These are phyloP conservation scores for Caenorhabditis angaria DNA, from an alignment of 2,888 invertebrate genomes.

Conservation along the genomic window DNA sequence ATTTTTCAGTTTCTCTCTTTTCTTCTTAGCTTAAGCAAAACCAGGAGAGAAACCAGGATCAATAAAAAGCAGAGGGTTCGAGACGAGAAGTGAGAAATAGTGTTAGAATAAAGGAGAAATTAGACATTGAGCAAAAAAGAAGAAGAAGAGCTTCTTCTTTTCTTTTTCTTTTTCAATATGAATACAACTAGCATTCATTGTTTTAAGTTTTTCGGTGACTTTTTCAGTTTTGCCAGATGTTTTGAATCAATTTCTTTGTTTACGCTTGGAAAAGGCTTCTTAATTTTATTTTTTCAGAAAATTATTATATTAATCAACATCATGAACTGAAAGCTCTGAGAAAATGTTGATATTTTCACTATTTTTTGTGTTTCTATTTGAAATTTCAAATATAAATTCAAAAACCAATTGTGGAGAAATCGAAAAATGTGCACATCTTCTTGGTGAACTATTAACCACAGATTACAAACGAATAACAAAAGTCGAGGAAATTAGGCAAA, in stretches of 20 bases:
- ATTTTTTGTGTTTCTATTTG: no score
- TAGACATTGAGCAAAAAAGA: slow-evolving; percentile 7
- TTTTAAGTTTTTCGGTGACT: slow-evolving; percentile 11
- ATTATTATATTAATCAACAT: not conserved
- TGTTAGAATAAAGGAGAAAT: slow-evolving; percentile 3
- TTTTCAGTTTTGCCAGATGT: slow-evolving; percentile 9
- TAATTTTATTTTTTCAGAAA: not conserved
- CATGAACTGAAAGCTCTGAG: no score
- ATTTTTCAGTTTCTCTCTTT: slow-evolving; percentile 26
- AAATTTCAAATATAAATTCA: no score
- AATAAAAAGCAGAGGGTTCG: slow-evolving; percentile 7
- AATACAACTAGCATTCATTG: slow-evolving; percentile 5
- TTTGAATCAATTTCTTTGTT: slow-evolving; percentile 17
- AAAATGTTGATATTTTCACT: no score
- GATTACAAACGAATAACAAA: slow-evolving; percentile 59
- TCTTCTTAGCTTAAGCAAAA: slow-evolving; percentile 5
- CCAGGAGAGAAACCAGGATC: slow-evolving; percentile 5
- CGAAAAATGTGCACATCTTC: slow-evolving; percentile 51
- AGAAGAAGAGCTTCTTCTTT: slow-evolving; percentile 17
- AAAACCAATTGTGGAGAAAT: slow-evolving; percentile 15
- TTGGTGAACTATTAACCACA: slow-evolving; percentile 55
- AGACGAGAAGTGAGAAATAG: slow-evolving; percentile 1
- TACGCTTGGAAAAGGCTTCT: not conserved
- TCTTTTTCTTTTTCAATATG: slow-evolving; percentile 18
- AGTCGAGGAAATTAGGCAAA: slow-evolving; percentile 58